These are phyloP conservation scores for Callipepla squamata DNA, from an alignment of 2,113 vertebrate species.

Conservation along the genomic window DNA sequence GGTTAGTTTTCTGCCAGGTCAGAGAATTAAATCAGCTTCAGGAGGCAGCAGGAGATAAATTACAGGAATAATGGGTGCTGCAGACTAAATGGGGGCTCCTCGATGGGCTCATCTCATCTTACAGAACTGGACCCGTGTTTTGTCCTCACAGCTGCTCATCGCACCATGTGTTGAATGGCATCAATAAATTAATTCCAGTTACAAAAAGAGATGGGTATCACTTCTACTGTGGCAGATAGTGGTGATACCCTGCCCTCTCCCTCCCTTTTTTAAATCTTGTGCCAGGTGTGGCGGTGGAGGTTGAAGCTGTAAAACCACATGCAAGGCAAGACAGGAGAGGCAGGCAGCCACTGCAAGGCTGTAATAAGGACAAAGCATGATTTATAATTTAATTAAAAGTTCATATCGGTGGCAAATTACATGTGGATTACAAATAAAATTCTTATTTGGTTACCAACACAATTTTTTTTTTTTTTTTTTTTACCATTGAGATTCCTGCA, in stretches of 20 bases:
- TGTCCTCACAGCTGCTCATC: slow-evolving; percentile 52
- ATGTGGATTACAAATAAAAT: neutral
- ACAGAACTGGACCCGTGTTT: slow-evolving; percentile 16
- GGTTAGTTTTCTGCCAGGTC: neutral
- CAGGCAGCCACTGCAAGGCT: neutral
- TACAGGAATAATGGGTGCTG: neutral
- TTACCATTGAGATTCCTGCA: neutral
- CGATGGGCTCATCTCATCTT: neutral
- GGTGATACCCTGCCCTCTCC: neutral
- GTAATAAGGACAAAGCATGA: neutral
- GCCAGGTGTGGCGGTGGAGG: neutral
- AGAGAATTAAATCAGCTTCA: neutral
- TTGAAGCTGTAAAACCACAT: neutral
- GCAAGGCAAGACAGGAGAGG: neutral
- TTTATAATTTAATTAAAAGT: slow-evolving; percentile 29
- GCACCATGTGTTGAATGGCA: slow-evolving; percentile 16
- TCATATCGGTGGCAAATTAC: neutral
- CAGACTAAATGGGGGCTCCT: neutral
- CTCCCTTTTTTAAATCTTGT: neutral
- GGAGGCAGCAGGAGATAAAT: neutral
- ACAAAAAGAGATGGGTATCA: neutral
- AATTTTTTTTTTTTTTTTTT: neutral
- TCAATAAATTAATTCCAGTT: slow-evolving; percentile 23
- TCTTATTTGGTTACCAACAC: neutral
- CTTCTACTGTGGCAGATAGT: slow-evolving; percentile 22